Percentiles rank a stretch among this genome's conserved stretches.
Evolutionary conservation across 2,888 invertebrate species (phyloP).

Genomic region (Sylvicola cinctus): DNA sequence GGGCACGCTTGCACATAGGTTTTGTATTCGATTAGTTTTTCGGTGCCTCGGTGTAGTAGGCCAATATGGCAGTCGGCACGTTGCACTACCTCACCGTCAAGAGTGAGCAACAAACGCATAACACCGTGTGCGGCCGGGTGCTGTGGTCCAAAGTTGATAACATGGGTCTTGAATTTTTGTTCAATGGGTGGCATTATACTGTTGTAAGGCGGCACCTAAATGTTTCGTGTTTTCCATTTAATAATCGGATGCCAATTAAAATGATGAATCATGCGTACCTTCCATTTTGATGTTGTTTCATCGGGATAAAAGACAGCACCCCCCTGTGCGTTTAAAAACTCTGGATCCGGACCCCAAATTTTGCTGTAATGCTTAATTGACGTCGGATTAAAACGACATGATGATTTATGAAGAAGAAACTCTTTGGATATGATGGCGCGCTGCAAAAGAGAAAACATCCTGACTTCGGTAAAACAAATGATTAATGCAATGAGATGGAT

Average conservation of each 20-base stretch:
- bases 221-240: conserved; percentile 20
- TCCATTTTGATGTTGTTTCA: conserved; percentile 18
- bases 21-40: conserved; percentile 77
- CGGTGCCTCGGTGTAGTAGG: conserved; percentile 69
- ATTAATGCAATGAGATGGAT: too few species aligned
- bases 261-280: conserved; percentile 7
- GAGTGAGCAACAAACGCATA: conserved; percentile 51
- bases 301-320: conserved; percentile 36
- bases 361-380: neutral
- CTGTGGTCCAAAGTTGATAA: conserved; percentile 71
- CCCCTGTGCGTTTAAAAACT: conserved; percentile 32
- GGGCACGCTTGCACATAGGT: conserved; percentile 69
- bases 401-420: too few species aligned
- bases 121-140: conserved; percentile 88
- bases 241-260: conserved; percentile 2
- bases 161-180: conserved; percentile 39
- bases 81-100: conserved; percentile 66
- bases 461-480: too few species aligned
- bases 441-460: too few species aligned
- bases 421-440: too few species aligned
- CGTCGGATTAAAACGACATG: neutral
- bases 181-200: conserved; percentile 28
- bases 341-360: conserved; percentile 46
- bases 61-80: conserved; percentile 73
- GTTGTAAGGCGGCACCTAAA: conserved; percentile 22